Evolutionary conservation across 2,888 invertebrate species (phyloP), one percentile per base, ranked within the genome.

Genomic region (Anaspis maculata): DNA sequence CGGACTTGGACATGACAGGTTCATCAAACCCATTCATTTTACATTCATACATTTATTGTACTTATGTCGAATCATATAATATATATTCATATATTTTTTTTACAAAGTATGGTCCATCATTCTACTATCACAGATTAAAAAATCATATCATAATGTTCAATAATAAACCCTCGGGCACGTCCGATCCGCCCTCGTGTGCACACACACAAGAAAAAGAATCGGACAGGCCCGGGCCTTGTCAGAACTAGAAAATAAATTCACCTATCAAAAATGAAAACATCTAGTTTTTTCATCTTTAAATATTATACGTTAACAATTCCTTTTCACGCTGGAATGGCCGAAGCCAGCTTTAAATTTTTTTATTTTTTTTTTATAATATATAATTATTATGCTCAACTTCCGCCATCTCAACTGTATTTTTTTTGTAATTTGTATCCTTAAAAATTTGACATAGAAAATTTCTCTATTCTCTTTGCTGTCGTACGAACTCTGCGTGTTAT

Each of bases 111-210:
- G 65, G 66, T 66, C 65, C 66, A 46, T 50, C 52, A n/a, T 65
- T 56, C 67, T 67, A 67, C 65, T 67, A 67, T 67, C 67, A 67
- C 67, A 67, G 67, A 61, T 66, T 62, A 62, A 58, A 66, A 63
- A 25, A 57, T 54, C 48, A 54, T 52, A 51, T 16, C 9, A 15
- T 14, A 15, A 6, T 27, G 16, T 27, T 32, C 27, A 33, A 39
- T 15, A 25, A 27, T 27, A 22, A 27, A 12, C n/a, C 11, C 26
- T 26, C 14, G 9, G n/a, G n/a, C 13, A 16, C 11, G 29, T 13
- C 5, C 28, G 27, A 2, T 29, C 10, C n/a, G 25, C 16, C 30
- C 12, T 9, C 27, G 13, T 23, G 21, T 15, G 14, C 32, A 31
- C 16, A 19, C 33, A 41, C 30, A 40, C 32, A 35, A 42, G 32